phyloP scores from a whole-genome alignment of 2,113 vertebrate genomes.

The Macroglossus sobrinus region DNA sequence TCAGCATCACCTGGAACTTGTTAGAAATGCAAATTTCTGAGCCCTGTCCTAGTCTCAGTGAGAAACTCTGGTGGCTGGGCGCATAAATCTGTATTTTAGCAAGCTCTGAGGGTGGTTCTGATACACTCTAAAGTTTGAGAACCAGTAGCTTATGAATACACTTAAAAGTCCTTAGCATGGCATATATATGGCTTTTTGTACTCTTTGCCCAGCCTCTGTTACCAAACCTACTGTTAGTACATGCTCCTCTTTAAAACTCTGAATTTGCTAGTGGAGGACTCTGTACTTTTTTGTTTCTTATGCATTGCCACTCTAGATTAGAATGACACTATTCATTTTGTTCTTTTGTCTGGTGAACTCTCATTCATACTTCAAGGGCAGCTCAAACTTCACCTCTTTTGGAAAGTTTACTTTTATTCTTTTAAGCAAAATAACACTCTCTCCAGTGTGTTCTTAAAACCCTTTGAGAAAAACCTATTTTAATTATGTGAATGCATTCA shows the following conservation, averaged over 20 bases:
- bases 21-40: background rate
- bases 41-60: background rate
- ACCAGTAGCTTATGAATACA: background rate
- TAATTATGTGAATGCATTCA: background rate
- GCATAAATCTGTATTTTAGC: background rate
- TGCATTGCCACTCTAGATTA: background rate
- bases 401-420: background rate
- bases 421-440: background rate
- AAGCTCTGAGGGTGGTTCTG: background rate
- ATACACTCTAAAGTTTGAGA: background rate
- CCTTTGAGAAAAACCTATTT: background rate
- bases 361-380: background rate
- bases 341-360: background rate
- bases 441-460: background rate
- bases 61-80: background rate
- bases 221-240: background rate
- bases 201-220: background rate
- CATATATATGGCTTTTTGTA: background rate
- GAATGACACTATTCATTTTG: background rate
- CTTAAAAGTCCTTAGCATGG: background rate
- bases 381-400: background rate
- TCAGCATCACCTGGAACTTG: background rate
- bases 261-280: background rate
- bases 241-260: background rate
- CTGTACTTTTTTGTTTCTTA: background rate